Conservation (phyloP, 1,140 invertebrate species). For the Tribolium castaneum region DNA sequence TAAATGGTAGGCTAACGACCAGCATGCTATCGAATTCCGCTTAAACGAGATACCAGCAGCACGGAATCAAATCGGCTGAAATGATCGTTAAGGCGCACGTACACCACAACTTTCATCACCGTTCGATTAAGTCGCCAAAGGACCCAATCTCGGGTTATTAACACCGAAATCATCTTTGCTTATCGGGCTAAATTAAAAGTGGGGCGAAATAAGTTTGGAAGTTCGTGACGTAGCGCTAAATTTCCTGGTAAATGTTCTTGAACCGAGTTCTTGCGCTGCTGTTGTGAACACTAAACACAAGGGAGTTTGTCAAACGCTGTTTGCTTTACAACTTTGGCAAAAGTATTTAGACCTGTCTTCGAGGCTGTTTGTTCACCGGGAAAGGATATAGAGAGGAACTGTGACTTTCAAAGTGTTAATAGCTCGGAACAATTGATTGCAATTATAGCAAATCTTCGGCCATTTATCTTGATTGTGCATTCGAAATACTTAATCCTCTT, state of each 20-base stretch:
- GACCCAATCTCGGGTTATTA: slow-evolving; percentile 8
- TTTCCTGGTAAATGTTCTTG: slow-evolving; percentile 20
- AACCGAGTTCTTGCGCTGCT: background rate
- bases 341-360: background rate
- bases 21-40: slow-evolving; percentile 44
- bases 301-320: background rate
- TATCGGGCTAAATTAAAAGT: background rate
- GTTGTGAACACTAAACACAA: slow-evolving; percentile 12
- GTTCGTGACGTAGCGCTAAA: background rate
- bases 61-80: slow-evolving; percentile 38
- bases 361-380: background rate
- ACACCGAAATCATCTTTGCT: slow-evolving; percentile 1
- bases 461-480: no score
- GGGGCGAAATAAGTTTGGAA: background rate
- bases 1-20: slow-evolving; percentile 43
- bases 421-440: background rate
- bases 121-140: slow-evolving; percentile 2
- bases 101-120: slow-evolving; percentile 9
- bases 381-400: background rate
- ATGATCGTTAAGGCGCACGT: slow-evolving; percentile 40
- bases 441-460: background rate
- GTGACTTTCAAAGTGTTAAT: background rate
- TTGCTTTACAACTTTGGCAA: background rate
- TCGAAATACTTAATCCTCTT: no score
- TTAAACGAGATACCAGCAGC: slow-evolving; percentile 40